These are phyloP conservation scores for Aplodontia rufa DNA, from an alignment of 2,113 vertebrate species.

Conservation along the genomic window DNA sequence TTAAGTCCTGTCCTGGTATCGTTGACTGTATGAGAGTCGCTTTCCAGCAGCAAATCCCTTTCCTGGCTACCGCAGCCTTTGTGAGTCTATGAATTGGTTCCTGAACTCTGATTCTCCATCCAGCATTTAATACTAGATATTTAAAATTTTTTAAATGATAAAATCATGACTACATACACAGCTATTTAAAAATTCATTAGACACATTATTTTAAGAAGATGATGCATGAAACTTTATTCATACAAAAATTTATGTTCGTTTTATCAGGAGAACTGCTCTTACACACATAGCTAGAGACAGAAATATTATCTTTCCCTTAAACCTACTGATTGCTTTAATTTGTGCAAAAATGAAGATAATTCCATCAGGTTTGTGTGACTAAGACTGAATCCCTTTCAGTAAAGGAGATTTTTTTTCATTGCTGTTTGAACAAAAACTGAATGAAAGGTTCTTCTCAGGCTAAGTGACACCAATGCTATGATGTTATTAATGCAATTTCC, in stretches of 20 bases:
- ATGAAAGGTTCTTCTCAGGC: constrained; percentile 61
- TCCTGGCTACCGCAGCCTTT: fast-evolving
- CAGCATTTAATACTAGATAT: background rate
- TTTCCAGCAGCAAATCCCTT: background rate
- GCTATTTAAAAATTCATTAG: background rate
- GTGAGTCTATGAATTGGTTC: fast-evolving
- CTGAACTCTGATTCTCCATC: background rate
- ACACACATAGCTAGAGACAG: background rate
- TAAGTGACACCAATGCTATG: constrained; percentile 72
- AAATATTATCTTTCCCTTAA: background rate
- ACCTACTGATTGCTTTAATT: background rate
- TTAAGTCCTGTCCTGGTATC: fast-evolving
- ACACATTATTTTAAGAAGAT: background rate
- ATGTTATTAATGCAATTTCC: constrained; percentile 59
- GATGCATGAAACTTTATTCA: background rate
- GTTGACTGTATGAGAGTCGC: background rate
- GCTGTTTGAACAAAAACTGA: constrained; percentile 56
- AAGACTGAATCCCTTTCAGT: background rate
- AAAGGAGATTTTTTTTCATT: background rate
- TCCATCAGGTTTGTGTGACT: background rate
- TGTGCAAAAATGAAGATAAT: background rate
- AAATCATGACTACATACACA: background rate
- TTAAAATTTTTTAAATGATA: background rate
- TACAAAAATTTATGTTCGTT: background rate
- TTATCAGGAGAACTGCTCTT: background rate